A percentile compares a stretch with the other conserved stretches of the same genome.
Evolutionary conservation across 64 coral and sea anemone genomes (phyloP).

Genomic region (Stichodactyla helianthus): DNA sequence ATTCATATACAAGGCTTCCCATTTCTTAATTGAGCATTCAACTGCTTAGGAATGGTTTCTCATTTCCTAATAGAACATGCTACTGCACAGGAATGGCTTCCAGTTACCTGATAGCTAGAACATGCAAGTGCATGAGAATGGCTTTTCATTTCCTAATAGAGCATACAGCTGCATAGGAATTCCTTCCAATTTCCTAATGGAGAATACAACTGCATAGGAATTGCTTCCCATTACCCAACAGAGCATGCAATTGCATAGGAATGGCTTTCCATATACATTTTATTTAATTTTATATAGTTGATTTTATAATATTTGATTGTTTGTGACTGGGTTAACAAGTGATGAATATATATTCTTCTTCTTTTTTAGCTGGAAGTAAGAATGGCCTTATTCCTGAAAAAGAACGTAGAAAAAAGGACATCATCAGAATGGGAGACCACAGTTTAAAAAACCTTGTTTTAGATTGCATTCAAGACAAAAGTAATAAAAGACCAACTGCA

Average conservation of each 20-base stretch:
- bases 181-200: too few relatives aligned
- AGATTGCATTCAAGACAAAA: conserved; percentile 39
- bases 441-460: conserved; percentile 30
- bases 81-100: too few relatives aligned
- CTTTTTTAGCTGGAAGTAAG: conserved; percentile 28
- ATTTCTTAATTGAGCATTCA: background rate
- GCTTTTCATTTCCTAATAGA: too few relatives aligned
- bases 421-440: conserved; percentile 49
- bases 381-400: conserved; percentile 18
- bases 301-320: background rate
- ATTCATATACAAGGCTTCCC: background rate
- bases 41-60: background rate
- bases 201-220: too few relatives aligned
- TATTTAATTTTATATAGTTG: background rate
- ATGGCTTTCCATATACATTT: background rate
- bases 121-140: too few relatives aligned
- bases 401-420: conserved; percentile 41
- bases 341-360: background rate
- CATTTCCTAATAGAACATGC: background rate
- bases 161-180: too few relatives aligned
- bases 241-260: too few relatives aligned
- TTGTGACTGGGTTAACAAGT: background rate
- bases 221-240: too few relatives aligned
- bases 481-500: conserved; percentile 11
- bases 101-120: too few relatives aligned